These are phyloP conservation scores for Scelioninae gen. 1 DNA, from an alignment of 2,888 invertebrate genomes.

Conservation along the genomic window DNA sequence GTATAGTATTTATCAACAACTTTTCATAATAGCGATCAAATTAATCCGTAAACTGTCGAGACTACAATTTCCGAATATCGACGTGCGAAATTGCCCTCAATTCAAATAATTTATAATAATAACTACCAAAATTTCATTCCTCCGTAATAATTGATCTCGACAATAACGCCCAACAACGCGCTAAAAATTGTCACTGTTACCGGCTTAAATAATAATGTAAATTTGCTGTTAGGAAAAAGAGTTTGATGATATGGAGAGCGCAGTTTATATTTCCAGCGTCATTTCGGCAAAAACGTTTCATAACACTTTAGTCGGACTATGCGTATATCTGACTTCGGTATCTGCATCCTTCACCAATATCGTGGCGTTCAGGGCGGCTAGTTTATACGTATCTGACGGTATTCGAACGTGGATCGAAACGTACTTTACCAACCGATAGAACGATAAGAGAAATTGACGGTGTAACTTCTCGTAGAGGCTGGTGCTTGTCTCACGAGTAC, in stretches of 20 bases:
- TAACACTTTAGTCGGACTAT: conserved; percentile 53
- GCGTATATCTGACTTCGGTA: conserved; percentile 41
- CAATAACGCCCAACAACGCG: not conserved
- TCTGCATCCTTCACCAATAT: conserved; percentile 64
- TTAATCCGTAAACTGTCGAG: not conserved
- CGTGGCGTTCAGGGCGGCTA: conserved; percentile 48
- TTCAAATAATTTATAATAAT: conserved; percentile 2
- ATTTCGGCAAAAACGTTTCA: conserved; percentile 57
- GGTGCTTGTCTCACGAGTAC: conserved; percentile 66
- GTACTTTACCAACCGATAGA: conserved; percentile 68
- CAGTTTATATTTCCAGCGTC: conserved; percentile 43
- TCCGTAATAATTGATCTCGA: not conserved
- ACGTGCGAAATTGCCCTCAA: not conserved
- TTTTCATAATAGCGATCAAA: conserved; percentile 11
- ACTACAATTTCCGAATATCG: not conserved
- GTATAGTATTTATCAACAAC: not conserved
- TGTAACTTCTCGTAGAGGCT: conserved; percentile 67
- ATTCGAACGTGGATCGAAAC: conserved; percentile 62
- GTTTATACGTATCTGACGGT: conserved; percentile 64
- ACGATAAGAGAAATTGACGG: conserved; percentile 69
- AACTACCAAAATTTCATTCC: not conserved
- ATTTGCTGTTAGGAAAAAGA: conserved; percentile 8
- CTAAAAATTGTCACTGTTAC: not conserved
- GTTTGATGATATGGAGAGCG: conserved; percentile 23
- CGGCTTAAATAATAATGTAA: not conserved